Conservation (phyloP, 2,797 vertebrate species). For the Pangasius krempfi region DNA sequence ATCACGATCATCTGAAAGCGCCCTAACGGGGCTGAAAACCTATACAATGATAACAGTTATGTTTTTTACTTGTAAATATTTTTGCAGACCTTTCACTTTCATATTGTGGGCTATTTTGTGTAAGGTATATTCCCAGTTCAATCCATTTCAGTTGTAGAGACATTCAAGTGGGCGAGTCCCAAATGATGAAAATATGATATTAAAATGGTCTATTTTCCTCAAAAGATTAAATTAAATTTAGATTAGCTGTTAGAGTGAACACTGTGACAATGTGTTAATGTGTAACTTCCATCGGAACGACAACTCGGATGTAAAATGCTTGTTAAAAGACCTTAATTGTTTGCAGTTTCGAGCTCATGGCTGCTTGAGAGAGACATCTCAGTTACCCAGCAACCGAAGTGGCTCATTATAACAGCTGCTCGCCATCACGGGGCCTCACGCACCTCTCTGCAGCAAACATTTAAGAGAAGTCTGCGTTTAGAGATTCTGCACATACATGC, state of each 20-base stretch:
- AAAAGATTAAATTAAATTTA: background rate
- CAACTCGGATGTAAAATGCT: background rate
- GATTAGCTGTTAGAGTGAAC: background rate
- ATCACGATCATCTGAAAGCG: background rate
- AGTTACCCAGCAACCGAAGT: slow-evolving; percentile 63
- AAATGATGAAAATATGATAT: background rate
- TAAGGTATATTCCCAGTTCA: background rate
- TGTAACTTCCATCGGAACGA: background rate
- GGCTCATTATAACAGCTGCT: background rate
- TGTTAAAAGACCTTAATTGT: background rate
- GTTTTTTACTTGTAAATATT: background rate
- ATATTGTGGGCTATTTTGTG: background rate
- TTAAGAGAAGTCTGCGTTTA: background rate
- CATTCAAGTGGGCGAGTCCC: background rate
- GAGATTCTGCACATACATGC: background rate
- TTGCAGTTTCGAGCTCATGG: background rate
- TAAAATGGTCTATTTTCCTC: background rate
- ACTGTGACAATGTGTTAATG: background rate
- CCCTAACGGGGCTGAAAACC: background rate
- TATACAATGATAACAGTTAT: background rate
- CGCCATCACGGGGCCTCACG: background rate
- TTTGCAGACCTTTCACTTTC: background rate
- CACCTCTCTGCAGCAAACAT: background rate
- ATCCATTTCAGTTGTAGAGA: background rate
- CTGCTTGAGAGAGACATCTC: background rate